phyloP scores from a whole-genome alignment of 2,888 invertebrate species.

The Drosophila birchii region DNA sequence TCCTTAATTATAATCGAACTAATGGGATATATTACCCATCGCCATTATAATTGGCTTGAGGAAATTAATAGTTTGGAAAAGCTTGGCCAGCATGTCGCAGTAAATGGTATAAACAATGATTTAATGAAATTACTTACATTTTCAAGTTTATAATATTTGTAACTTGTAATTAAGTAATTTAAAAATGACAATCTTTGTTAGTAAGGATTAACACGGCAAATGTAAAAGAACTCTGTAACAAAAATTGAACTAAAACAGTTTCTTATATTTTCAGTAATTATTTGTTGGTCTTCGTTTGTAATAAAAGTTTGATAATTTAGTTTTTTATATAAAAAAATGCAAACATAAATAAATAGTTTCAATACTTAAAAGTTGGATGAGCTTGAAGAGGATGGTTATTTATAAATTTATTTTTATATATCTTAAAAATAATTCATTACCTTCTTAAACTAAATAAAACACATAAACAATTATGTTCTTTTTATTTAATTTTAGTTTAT shows the following conservation, averaged over 20 bases:
- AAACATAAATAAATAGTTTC: no score
- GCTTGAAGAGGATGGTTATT: no score
- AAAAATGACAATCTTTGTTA: background rate
- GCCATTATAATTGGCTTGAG: background rate
- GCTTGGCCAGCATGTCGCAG: background rate
- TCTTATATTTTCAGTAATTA: background rate
- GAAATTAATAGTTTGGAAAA: constrained; percentile 7
- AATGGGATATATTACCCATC: constrained; percentile 12
- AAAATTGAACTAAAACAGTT: background rate
- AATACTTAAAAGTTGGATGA: background rate
- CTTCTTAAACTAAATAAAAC: no score
- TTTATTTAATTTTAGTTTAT: no score
- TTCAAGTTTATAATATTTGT: background rate
- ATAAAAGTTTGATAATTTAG: background rate
- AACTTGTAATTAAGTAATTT: background rate
- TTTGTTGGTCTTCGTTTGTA: background rate
- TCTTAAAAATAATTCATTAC: no score
- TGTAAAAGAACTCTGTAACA: background rate
- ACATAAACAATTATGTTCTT: no score
- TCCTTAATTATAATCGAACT: constrained; percentile 16
- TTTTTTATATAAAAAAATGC: background rate
- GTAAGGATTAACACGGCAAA: no score
- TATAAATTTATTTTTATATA: no score
- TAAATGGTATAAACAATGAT: background rate
- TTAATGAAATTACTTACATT: background rate